Evolutionary conservation across 2,113 vertebrate species (phyloP).

Genomic region (Lepisosteus osseus): DNA sequence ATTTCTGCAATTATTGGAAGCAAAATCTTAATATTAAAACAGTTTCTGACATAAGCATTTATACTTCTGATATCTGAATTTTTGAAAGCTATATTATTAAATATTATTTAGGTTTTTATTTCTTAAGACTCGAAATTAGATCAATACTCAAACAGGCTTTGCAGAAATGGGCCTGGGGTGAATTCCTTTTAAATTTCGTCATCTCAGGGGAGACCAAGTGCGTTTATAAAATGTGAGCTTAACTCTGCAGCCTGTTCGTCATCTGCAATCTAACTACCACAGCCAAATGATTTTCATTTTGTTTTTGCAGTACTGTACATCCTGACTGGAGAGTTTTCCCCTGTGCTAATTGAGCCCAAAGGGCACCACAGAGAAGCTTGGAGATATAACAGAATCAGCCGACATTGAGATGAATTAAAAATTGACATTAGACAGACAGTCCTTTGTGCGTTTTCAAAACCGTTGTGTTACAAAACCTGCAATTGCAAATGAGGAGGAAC

Average conservation of each 20-base stretch:
- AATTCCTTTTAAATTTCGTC: not conserved
- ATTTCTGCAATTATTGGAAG: too few relatives aligned
- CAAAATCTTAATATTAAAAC: too few relatives aligned
- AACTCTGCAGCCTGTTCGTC: slow-evolving; percentile 18
- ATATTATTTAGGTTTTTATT: too few relatives aligned
- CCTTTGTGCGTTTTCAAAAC: not conserved
- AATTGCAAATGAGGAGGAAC: not conserved
- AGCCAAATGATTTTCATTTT: slow-evolving; percentile 7
- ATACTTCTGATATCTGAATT: too few relatives aligned
- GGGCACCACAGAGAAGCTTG: slow-evolving; percentile 20
- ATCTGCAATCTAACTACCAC: slow-evolving; percentile 29
- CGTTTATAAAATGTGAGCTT: slow-evolving; percentile 27
- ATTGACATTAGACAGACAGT: slow-evolving; percentile 15
- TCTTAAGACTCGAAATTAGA: too few relatives aligned
- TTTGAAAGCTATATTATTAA: too few relatives aligned
- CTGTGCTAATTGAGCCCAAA: slow-evolving; percentile 30
- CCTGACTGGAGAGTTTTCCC: slow-evolving; percentile 14
- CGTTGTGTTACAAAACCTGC: not conserved
- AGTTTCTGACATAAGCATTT: too few relatives aligned
- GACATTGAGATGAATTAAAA: slow-evolving; percentile 10
- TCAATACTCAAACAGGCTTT: too few relatives aligned
- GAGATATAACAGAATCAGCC: slow-evolving; percentile 14
- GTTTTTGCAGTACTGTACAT: slow-evolving; percentile 21
- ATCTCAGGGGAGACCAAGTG: slow-evolving; percentile 28
- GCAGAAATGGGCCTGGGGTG: too few relatives aligned